Evolutionary conservation across 1,140 invertebrate species (phyloP), one percentile per base, ranked within the genome.

Genomic region (Papilio polytes): DNA sequence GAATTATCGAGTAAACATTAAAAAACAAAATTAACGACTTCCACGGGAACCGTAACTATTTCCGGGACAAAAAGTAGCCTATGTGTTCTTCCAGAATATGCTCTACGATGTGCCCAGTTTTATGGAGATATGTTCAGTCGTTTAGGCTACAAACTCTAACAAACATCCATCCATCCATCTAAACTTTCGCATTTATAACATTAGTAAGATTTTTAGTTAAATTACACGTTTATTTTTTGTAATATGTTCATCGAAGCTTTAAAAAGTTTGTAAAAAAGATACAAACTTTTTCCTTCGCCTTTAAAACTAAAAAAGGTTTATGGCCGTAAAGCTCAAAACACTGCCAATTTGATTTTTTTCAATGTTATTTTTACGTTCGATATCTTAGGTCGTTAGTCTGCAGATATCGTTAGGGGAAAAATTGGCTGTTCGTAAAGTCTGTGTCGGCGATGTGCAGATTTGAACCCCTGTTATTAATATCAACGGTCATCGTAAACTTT

Each of bases 391-490:
- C 74, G 74, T 76, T 76, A 76, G 74, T 70, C 13, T 18, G 63
- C 13, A 12, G 20, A 0, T 31, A 26, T 63, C n/a, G 56, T 20
- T 59, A 9, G 10, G 10, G 20, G n/a, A 59, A 59, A 41, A 41
- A 20, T 59, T 59, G 53, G n/a, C 41, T 18, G 44, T 48, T 74
- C 44, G 9, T 18, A 12, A 48, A 48, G 12, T n/a, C 72, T 74
- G 41, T n/a, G 73, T 8, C 73, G 2, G 7, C n/a, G 73, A 74
- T 74, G 22, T 44, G 73, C 73, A 74, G 73, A 74, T 74, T 74
- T 46, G 13, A 74, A 46, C 41, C 73, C 20, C 73, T 74, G 44
- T 74, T 74, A 74, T 74, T 74, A 74, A 46, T 74, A 48, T 74
- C 9, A 44, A 41, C n/a, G 31, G 20, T 1, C 8, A 15, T 74